Conservation (phyloP, 2,888 invertebrate species). For the Caenorhabditis japonica region DNA sequence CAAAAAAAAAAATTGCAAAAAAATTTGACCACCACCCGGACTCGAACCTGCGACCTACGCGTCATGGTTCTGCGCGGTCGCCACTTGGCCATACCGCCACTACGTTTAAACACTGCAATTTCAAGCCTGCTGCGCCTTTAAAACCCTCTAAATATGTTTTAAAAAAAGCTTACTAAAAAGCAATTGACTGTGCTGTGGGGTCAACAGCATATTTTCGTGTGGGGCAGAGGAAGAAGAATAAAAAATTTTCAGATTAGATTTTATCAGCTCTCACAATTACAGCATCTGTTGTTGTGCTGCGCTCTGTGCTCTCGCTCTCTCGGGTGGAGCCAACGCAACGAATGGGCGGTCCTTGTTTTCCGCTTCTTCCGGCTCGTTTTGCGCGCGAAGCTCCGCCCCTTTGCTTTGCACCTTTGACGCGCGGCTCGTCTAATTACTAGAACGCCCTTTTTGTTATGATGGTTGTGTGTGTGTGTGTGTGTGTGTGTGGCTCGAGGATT, state of each 20-base stretch:
- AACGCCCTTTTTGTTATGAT: conserved; percentile 48
- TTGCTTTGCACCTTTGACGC: conserved; percentile 22
- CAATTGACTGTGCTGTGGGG: neutral
- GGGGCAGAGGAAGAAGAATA: neutral
- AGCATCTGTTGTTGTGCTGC: neutral
- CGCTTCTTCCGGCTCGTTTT: neutral
- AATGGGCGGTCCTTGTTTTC: conserved; percentile 46
- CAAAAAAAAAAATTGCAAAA: too few species aligned
- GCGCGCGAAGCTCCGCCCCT: conserved; percentile 28
- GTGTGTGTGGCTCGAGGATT: too few species aligned
- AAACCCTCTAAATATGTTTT: neutral
- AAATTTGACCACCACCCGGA: too few species aligned
- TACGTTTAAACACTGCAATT: too few species aligned
- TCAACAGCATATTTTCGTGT: neutral
- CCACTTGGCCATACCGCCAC: too few species aligned
- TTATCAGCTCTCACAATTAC: too few species aligned
- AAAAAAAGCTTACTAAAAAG: conserved; percentile 16
- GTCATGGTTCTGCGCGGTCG: too few species aligned
- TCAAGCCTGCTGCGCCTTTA: too few species aligned
- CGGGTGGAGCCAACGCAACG: conserved; percentile 30
- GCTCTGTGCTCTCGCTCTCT: conserved; percentile 28
- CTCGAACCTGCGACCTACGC: too few species aligned
- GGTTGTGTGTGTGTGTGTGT: too few species aligned
- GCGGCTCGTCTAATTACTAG: conserved; percentile 37
- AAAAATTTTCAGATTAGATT: neutral